Evolutionary conservation across 2,797 vertebrate species (phyloP).

Genomic region (Dromococcyx pavoninus): DNA sequence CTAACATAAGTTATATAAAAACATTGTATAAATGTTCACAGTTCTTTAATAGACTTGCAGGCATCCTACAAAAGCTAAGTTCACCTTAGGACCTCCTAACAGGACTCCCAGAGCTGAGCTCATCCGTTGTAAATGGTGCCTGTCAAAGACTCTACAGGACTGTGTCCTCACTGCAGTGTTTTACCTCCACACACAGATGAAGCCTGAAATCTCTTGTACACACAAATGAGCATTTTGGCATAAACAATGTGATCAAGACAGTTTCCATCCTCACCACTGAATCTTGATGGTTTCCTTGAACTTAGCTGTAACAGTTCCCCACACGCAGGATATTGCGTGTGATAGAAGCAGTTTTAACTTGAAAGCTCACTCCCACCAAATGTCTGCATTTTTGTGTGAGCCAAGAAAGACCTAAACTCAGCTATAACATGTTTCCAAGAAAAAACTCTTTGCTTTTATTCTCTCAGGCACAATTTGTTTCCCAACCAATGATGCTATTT

Average conservation of each 20-base stretch:
- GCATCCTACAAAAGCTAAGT: neutral
- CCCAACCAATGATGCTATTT: slow-evolving; percentile 65
- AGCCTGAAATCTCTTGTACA: neutral
- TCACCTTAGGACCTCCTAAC: neutral
- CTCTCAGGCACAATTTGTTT: slow-evolving; percentile 71
- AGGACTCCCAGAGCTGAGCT: neutral
- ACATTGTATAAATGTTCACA: neutral
- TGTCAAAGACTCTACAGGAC: neutral
- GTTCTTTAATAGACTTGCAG: neutral
- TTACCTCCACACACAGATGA: slow-evolving; percentile 36
- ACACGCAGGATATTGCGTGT: slow-evolving; percentile 58
- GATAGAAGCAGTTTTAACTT: slow-evolving; percentile 47
- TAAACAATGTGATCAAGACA: slow-evolving; percentile 62
- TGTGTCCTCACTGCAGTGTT: neutral
- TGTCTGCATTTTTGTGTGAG: slow-evolving; percentile 41
- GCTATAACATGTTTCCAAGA: slow-evolving; percentile 64
- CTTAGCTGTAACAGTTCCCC: slow-evolving; percentile 66
- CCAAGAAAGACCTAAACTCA: slow-evolving; percentile 68
- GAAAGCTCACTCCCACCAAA: slow-evolving; percentile 61
- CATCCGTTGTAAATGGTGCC: neutral
- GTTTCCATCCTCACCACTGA: slow-evolving; percentile 57
- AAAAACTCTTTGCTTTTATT: slow-evolving; percentile 55
- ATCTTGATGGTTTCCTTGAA: slow-evolving; percentile 70
- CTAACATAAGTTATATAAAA: neutral
- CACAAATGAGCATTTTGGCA: slow-evolving; percentile 73